These are phyloP conservation scores for Danio aesculapii DNA, from an alignment of 2,797 vertebrate genomes.

Conservation along the genomic window DNA sequence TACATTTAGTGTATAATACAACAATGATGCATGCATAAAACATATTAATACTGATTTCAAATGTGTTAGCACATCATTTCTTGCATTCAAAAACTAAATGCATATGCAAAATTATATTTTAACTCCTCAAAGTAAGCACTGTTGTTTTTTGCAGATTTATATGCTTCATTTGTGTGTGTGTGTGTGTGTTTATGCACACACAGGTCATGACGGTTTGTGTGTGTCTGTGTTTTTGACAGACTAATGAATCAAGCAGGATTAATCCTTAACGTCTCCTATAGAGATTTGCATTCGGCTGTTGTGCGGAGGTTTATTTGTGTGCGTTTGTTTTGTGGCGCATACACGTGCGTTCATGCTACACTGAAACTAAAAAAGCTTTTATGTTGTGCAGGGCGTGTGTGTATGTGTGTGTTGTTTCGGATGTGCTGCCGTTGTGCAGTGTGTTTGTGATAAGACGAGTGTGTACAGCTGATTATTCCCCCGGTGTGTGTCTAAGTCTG, in stretches of 20 bases:
- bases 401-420: slow-evolving; percentile 17
- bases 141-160: background rate
- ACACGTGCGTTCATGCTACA: slow-evolving; percentile 32
- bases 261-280: slow-evolving; percentile 2
- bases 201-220: background rate
- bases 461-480: slow-evolving; percentile 42
- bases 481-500: slow-evolving; percentile 16
- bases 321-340: background rate
- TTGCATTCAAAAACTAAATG: background rate
- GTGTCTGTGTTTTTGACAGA: background rate
- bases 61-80: background rate
- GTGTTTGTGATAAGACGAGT: slow-evolving; percentile 33
- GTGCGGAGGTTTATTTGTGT: slow-evolving; percentile 9
- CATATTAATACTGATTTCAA: background rate
- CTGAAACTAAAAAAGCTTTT: slow-evolving; percentile 42
- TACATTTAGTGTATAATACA: background rate
- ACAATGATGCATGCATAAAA: background rate
- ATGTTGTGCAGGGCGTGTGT: slow-evolving; percentile 9
- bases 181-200: background rate
- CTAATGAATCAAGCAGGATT: slow-evolving; percentile 1
- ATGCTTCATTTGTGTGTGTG: too few relatives aligned
- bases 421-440: slow-evolving; percentile 19
- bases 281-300: slow-evolving; percentile 13
- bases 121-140: background rate
- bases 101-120: background rate